These are phyloP conservation scores for Drosophila arawakana DNA, from an alignment of 1,140 invertebrate genomes.

Conservation along the genomic window DNA sequence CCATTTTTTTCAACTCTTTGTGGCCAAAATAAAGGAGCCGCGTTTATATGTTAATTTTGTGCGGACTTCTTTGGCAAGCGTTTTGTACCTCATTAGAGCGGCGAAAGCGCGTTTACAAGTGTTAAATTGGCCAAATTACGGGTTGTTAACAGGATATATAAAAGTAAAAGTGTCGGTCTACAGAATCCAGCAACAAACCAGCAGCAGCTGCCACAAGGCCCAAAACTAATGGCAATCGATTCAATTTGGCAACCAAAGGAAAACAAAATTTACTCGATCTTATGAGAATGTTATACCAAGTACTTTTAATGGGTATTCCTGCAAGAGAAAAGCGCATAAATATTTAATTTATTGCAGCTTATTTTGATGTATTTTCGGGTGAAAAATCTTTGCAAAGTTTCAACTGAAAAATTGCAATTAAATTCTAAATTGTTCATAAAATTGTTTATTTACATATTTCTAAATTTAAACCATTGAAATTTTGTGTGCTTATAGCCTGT, in stretches of 20 bases:
- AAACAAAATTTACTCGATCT: background rate
- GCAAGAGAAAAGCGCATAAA: background rate
- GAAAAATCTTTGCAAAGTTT: slow-evolving; percentile 3
- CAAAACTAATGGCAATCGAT: slow-evolving; percentile 25
- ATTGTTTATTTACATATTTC: slow-evolving; percentile 8
- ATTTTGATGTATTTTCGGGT: no score
- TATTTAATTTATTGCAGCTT: background rate
- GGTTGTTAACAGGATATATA: slow-evolving; percentile 83
- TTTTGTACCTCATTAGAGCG: slow-evolving; percentile 83
- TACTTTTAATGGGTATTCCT: background rate
- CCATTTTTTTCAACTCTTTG: background rate
- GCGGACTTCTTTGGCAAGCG: slow-evolving; percentile 56
- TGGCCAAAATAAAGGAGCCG: slow-evolving; percentile 56
- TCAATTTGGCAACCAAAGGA: slow-evolving; percentile 26
- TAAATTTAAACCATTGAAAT: background rate
- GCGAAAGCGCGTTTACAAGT: slow-evolving; percentile 82
- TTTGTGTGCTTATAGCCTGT: background rate
- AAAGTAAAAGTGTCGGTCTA: slow-evolving; percentile 77
- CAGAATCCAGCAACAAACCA: slow-evolving; percentile 12
- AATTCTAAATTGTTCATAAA: background rate
- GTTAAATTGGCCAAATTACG: slow-evolving; percentile 80
- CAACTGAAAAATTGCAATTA: background rate
- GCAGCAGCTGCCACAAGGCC: background rate
- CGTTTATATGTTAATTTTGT: slow-evolving; percentile 79
- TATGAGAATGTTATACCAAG: background rate